Evolutionary conservation across 2,888 invertebrate species (phyloP).

Genomic region (Eristalis arbustorum): DNA sequence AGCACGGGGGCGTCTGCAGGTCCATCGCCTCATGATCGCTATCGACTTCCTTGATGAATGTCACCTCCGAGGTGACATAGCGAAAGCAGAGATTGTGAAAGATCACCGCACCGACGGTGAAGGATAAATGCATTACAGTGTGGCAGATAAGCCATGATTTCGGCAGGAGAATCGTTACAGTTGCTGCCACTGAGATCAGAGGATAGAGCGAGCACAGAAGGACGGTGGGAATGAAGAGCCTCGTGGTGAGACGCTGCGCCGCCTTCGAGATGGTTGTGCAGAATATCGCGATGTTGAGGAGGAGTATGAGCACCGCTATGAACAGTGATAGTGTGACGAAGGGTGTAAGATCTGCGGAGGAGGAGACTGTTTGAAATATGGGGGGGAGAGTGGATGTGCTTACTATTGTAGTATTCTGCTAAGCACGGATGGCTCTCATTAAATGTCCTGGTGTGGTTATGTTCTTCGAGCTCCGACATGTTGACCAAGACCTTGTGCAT

Average conservation of each 20-base stretch:
- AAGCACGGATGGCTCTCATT: conserved; percentile 73
- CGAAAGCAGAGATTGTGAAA: conserved; percentile 78
- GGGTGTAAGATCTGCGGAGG: conserved; percentile 75
- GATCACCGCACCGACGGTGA: conserved; percentile 76
- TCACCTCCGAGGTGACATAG: conserved; percentile 78
- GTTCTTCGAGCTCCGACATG: conserved; percentile 4
- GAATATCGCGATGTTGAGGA: conserved; percentile 77
- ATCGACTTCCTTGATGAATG: conserved; percentile 79
- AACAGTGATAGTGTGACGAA: conserved; percentile 77
- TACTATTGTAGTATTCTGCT: conserved; percentile 76
- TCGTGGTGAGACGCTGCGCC: conserved; percentile 72
- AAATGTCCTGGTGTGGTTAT: not conserved
- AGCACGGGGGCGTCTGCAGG: conserved; percentile 77
- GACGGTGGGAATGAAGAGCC: conserved; percentile 73
- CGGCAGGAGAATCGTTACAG: conserved; percentile 77
- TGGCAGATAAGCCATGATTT: conserved; percentile 77
- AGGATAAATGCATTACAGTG: conserved; percentile 78
- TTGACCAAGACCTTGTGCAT: not conserved
- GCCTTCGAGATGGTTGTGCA: conserved; percentile 74
- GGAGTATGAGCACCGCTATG: conserved; percentile 74
- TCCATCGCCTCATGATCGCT: conserved; percentile 76
- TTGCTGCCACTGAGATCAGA: conserved; percentile 76
- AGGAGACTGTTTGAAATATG: not conserved
- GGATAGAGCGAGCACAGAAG: conserved; percentile 77
- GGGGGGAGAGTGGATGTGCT: not conserved